Percentiles rank a stretch among this genome's conserved stretches.
phyloP scores from a whole-genome alignment of 1,140 invertebrate species.

The Bombus terrestris region DNA sequence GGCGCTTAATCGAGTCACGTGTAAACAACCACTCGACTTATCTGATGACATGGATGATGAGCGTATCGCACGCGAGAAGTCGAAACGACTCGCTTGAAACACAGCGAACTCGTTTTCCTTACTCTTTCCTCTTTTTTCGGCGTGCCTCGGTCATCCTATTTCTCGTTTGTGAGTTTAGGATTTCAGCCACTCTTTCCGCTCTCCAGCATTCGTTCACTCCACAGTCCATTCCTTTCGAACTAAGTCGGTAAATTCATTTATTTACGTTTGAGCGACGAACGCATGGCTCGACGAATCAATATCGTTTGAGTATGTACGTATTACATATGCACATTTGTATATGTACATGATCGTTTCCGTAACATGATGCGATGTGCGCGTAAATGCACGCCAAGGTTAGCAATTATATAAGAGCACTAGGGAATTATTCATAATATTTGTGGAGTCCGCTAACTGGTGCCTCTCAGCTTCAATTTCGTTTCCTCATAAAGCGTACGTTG shows the following conservation, averaged over 20 bases:
- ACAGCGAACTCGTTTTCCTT: neutral
- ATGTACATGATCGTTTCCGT: conserved; percentile 13
- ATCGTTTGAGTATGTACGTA: conserved; percentile 11
- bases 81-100: conserved; percentile 22
- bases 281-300: conserved; percentile 10
- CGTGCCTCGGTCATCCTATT: too few relatives aligned
- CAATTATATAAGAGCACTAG: neutral
- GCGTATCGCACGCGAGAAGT: conserved; percentile 8
- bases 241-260: conserved; percentile 48
- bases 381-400: neutral
- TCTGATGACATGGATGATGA: neutral
- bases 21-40: conserved; percentile 44
- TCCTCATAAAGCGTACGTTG: neutral
- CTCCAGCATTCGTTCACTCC: neutral
- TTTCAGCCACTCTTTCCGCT: too few relatives aligned
- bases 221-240: conserved; percentile 11
- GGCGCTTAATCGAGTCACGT: conserved; percentile 47
- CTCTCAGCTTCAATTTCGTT: neutral
- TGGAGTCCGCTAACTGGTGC: neutral
- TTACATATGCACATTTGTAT: neutral
- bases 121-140: neutral
- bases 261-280: conserved; percentile 37
- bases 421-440: conserved; percentile 26
- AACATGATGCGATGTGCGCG: neutral
- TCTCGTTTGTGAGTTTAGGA: neutral